Evolutionary conservation across 2,888 invertebrate species (phyloP).

Genomic region (Lycophotia porphyrea): DNA sequence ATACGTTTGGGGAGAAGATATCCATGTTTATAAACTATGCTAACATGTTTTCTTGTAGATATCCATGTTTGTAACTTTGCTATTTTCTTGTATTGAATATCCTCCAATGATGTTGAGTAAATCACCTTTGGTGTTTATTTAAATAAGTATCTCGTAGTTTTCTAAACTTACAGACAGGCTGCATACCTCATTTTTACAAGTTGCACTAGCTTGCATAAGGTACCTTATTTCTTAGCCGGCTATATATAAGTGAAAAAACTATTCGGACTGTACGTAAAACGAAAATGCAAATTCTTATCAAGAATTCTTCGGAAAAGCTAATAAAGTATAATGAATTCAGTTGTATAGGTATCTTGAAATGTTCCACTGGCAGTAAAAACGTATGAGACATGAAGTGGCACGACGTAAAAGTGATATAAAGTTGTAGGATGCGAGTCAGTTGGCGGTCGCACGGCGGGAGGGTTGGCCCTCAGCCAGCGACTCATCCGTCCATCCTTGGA

Average conservation of each 20-base stretch:
- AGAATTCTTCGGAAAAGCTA: constrained; percentile 31
- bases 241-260: neutral
- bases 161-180: neutral
- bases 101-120: neutral
- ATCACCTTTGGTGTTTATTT: neutral
- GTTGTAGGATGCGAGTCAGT: constrained; percentile 63
- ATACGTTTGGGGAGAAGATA: neutral
- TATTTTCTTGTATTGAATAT: neutral
- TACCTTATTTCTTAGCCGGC: neutral
- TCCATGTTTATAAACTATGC: neutral
- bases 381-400: constrained; percentile 62
- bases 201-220: neutral
- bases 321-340: constrained; percentile 51
- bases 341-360: constrained; percentile 49
- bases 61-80: too few relatives aligned
- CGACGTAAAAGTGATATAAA: constrained; percentile 64
- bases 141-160: neutral
- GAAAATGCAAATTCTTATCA: constrained; percentile 34
- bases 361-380: constrained; percentile 53
- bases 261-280: constrained; percentile 1
- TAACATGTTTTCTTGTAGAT: neutral
- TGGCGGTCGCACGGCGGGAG: constrained; percentile 51
- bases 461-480: constrained; percentile 74
- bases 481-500: constrained; percentile 67
- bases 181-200: neutral